Conservation (phyloP, 2,797 vertebrate species). For the Coracias cyanogaster region DNA sequence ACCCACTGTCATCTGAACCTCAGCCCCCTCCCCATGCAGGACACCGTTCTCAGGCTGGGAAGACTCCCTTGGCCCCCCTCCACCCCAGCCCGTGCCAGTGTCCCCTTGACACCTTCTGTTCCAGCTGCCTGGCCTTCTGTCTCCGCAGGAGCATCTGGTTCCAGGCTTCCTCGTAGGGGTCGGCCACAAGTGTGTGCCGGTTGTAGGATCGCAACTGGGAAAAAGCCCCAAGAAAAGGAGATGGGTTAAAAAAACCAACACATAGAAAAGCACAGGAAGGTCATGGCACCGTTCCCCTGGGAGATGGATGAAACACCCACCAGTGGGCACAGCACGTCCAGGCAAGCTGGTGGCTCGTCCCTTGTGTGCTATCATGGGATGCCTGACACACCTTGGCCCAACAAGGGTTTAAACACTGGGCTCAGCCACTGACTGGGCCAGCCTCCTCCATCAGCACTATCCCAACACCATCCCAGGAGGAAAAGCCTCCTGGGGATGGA, state of each 20-base stretch:
- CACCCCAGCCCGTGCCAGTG: background rate
- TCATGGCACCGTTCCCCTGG: background rate
- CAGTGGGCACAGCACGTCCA: background rate
- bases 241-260: background rate
- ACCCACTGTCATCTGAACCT: background rate
- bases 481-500: background rate
- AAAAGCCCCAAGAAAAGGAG: background rate
- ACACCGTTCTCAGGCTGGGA: background rate
- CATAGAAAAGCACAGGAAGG: background rate
- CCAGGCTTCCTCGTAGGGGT: constrained; percentile 92
- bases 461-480: background rate
- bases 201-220: constrained; percentile 94
- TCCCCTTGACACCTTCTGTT: constrained; percentile 85
- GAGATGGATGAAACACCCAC: background rate
- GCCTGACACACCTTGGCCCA: background rate
- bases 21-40: background rate
- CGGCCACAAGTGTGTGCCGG: constrained; percentile 92
- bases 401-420: background rate
- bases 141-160: constrained; percentile 89
- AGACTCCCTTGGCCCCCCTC: accelerated
- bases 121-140: constrained; percentile 88
- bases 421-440: background rate
- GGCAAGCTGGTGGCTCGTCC: background rate
- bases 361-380: background rate
- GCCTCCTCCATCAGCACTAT: background rate